Evolutionary conservation across 23 tunicate genomes (phyloP).

Genomic region (Aplidium turbinatum): DNA sequence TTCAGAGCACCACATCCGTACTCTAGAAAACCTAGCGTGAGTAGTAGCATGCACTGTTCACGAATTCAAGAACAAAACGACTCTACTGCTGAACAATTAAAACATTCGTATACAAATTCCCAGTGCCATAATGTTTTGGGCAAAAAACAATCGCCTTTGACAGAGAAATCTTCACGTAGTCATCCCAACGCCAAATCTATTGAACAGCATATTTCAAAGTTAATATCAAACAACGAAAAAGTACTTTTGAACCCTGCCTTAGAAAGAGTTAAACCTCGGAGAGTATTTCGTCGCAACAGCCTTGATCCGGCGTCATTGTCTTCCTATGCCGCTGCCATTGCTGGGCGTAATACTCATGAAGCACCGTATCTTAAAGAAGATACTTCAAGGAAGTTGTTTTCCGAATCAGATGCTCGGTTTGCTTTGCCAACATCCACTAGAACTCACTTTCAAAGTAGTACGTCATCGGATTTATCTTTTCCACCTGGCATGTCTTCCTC

Average conservation of each 20-base stretch:
- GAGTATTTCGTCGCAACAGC: slow-evolving; percentile 73
- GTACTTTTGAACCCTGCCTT: slow-evolving; percentile 58
- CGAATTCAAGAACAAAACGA: neutral
- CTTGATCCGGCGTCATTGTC: slow-evolving; percentile 69
- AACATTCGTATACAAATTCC: neutral
- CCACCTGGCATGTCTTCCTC: slow-evolving; percentile 16
- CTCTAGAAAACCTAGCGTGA: slow-evolving; percentile 9
- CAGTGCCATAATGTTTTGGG: neutral
- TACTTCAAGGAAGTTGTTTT: neutral
- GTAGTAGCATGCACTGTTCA: neutral
- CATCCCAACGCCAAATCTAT: slow-evolving; percentile 62
- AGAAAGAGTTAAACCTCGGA: slow-evolving; percentile 84
- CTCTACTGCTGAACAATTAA: neutral
- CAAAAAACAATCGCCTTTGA: neutral
- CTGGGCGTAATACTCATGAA: slow-evolving; percentile 16
- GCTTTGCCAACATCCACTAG: neutral
- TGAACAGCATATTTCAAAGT: slow-evolving; percentile 66
- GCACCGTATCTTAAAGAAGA: slow-evolving; percentile 2
- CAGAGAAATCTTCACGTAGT: neutral
- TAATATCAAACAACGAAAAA: slow-evolving; percentile 88
- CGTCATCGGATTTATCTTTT: neutral
- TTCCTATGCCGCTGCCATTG: slow-evolving; percentile 30
- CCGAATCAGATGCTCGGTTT: neutral
- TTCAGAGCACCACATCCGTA: slow-evolving; percentile 40
- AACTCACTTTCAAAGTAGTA: neutral